phyloP scores from a whole-genome alignment of 2,888 invertebrate species.

The Pachymerium ferrugineum region DNA sequence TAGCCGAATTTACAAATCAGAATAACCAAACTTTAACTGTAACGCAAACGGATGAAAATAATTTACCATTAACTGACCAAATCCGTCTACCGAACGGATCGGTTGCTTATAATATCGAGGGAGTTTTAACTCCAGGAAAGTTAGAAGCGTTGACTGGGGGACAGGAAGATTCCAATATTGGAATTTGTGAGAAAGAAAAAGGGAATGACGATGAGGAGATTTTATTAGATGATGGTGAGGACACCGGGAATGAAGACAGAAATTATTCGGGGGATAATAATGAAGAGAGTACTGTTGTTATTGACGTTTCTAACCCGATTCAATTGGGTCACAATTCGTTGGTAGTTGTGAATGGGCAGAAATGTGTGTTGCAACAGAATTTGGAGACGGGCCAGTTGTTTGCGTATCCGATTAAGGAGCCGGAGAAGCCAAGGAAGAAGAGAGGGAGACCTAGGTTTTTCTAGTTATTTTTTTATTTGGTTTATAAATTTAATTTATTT shows the following conservation, averaged over 20 bases:
- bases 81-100: neutral
- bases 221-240: neutral
- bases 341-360: slow-evolving; percentile 47
- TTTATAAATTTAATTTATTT: too few species aligned
- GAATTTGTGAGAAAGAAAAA: neutral
- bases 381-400: slow-evolving; percentile 46
- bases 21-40: neutral
- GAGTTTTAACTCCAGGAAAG: neutral
- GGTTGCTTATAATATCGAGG: neutral
- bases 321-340: slow-evolving; percentile 41
- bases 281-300: slow-evolving; percentile 38
- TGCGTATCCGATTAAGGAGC: slow-evolving; percentile 46
- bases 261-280: slow-evolving; percentile 16
- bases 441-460: slow-evolving; percentile 38
- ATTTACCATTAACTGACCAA: neutral
- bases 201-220: neutral
- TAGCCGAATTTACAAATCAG: neutral
- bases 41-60: slow-evolving; percentile 1
- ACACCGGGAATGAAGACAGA: neutral
- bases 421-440: slow-evolving; percentile 38
- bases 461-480: neutral
- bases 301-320: slow-evolving; percentile 40
- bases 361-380: slow-evolving; percentile 47
- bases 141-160: neutral
- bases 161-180: neutral